phyloP scores from a whole-genome alignment of 2,797 vertebrate species.

The Pseudomugil gertrudae region DNA sequence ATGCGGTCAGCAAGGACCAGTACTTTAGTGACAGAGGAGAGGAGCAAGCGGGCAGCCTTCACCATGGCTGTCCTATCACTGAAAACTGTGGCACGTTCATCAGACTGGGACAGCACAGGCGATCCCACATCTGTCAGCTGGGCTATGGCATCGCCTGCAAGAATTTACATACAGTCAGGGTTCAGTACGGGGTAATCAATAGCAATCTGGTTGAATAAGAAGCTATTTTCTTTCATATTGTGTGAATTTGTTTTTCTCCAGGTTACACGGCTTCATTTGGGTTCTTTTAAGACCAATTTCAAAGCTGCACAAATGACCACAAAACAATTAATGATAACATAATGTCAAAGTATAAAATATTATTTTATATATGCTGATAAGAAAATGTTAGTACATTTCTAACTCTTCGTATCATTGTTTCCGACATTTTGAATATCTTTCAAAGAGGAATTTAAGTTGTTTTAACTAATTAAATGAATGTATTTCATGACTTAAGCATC shows the following conservation, averaged over 20 bases:
- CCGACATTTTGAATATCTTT: too few species aligned
- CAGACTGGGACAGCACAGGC: conserved; percentile 79
- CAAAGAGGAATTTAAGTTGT: too few species aligned
- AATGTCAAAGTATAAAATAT: too few species aligned
- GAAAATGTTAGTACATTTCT: too few species aligned
- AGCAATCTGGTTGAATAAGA: not conserved
- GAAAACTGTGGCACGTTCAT: conserved; percentile 88
- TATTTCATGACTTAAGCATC: too few species aligned
- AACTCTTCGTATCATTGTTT: too few species aligned
- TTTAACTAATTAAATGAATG: too few species aligned
- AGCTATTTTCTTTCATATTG: not conserved
- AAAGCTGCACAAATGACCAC: too few species aligned
- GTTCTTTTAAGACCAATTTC: too few species aligned
- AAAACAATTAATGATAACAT: too few species aligned
- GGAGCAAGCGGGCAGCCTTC: conserved; percentile 93
- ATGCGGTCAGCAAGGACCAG: conserved; percentile 95
- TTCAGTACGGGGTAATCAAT: not conserved
- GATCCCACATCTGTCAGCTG: conserved; percentile 89
- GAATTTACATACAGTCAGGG: not conserved
- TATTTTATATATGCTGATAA: too few species aligned
- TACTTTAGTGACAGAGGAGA: conserved; percentile 98
- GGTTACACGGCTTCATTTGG: too few species aligned
- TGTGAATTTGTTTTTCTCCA: not conserved
- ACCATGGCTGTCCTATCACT: conserved; percentile 93
- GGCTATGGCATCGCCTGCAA: conserved; percentile 92